Percentiles rank a stretch among this genome's conserved stretches.
These are phyloP conservation scores for Capreolus pygargus DNA, from an alignment of 2,113 vertebrate species.

Conservation along the genomic window DNA sequence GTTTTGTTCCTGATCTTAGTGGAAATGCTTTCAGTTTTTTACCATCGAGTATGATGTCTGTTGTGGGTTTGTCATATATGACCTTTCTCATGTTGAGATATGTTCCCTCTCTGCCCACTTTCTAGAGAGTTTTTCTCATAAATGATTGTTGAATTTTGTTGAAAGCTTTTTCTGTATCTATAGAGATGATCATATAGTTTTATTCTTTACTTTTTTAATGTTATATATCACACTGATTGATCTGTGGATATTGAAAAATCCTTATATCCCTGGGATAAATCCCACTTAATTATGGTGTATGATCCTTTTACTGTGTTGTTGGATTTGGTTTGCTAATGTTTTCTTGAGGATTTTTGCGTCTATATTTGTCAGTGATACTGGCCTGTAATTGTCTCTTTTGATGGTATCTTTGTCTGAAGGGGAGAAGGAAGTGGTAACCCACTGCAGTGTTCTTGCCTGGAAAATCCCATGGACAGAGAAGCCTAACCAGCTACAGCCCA, in stretches of 20 bases:
- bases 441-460: background rate
- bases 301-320: background rate
- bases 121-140: background rate
- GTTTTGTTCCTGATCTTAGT: background rate
- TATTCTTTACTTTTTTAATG: background rate
- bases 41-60: background rate
- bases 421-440: background rate
- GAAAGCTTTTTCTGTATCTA: background rate
- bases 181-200: background rate
- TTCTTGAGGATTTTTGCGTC: background rate
- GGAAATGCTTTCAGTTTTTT: background rate
- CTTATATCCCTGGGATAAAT: background rate
- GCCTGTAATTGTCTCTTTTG: background rate
- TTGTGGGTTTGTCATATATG: background rate
- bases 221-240: background rate
- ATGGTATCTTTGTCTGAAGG: background rate
- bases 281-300: background rate
- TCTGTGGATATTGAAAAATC: background rate
- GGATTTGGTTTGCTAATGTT: background rate
- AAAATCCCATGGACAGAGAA: background rate
- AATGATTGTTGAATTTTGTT: background rate
- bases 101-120: background rate
- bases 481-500: background rate
- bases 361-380: background rate
- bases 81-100: background rate